phyloP scores from a whole-genome alignment of 2,113 vertebrate genomes.

The Triplophysa tibetana region DNA sequence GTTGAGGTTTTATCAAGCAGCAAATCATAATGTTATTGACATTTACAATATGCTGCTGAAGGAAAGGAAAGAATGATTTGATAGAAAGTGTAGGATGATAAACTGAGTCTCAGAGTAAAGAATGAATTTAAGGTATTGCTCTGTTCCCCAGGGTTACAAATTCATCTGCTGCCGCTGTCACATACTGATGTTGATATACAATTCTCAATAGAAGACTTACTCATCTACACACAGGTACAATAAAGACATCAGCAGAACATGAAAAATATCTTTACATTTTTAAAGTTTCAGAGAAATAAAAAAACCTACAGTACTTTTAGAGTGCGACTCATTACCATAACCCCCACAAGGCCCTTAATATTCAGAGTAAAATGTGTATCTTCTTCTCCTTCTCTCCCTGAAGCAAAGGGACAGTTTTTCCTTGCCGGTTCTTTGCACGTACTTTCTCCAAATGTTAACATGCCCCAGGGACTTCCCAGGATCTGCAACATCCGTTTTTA shows the following conservation, averaged over 20 bases:
- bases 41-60: not conserved
- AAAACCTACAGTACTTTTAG: not conserved
- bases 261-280: not conserved
- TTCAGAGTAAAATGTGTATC: constrained; percentile 35
- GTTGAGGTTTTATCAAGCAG: not conserved
- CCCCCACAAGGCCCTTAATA: not conserved
- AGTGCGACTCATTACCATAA: not conserved
- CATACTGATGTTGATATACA: not conserved
- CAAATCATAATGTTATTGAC: constrained; percentile 5
- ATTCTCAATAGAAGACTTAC: not conserved
- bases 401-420: constrained; percentile 18
- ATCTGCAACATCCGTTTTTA: constrained; percentile 59
- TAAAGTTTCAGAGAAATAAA: not conserved
- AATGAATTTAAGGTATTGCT: not conserved
- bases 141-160: not conserved
- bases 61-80: not conserved
- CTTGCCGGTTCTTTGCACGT: constrained; percentile 29
- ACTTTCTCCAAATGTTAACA: constrained; percentile 56
- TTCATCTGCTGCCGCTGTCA: not conserved
- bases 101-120: not conserved
- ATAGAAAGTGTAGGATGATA: not conserved
- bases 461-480: constrained; percentile 41
- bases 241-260: not conserved
- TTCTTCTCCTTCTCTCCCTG: constrained; percentile 45
- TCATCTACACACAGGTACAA: not conserved